These are phyloP conservation scores for Mormyrops attenuatus DNA, from an alignment of 2,797 vertebrate species.

Conservation along the genomic window DNA sequence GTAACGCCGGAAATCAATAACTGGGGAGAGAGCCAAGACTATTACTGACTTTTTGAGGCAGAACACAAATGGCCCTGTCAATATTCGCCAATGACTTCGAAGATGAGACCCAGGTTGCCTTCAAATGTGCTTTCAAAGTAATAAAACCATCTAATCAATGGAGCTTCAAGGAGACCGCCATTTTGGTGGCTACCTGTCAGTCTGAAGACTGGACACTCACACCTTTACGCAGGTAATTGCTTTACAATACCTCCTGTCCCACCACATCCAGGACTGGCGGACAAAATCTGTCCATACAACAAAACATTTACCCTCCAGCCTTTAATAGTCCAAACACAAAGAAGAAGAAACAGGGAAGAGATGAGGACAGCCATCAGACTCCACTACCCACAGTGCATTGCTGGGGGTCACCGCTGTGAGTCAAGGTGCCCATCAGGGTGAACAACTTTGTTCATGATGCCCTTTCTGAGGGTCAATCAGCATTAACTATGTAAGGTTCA, in stretches of 20 bases:
- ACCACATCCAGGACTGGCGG: not conserved
- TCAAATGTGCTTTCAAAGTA: not conserved
- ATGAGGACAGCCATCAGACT: not conserved
- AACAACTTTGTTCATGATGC: not conserved
- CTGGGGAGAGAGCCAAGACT: conserved; percentile 19
- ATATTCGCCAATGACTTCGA: not conserved
- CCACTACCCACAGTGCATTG: not conserved
- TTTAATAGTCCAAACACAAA: conserved; percentile 11
- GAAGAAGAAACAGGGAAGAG: not conserved
- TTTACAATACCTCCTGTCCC: not conserved
- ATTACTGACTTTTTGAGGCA: not conserved
- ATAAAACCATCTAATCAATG: not conserved
- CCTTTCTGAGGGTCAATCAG: not conserved
- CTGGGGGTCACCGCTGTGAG: not conserved
- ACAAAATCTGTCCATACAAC: not conserved
- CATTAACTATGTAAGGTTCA: not conserved
- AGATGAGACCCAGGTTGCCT: not conserved
- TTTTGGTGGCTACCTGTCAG: not conserved
- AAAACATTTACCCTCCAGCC: not conserved
- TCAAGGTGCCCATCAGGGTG: not conserved
- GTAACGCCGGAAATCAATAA: conserved; percentile 18
- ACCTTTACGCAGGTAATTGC: conserved; percentile 14
- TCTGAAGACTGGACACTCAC: not conserved
- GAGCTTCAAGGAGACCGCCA: not conserved
- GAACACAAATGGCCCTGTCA: not conserved